These are phyloP conservation scores for Ammospiza maritima DNA, from an alignment of 2,797 vertebrate species.

Conservation along the genomic window DNA sequence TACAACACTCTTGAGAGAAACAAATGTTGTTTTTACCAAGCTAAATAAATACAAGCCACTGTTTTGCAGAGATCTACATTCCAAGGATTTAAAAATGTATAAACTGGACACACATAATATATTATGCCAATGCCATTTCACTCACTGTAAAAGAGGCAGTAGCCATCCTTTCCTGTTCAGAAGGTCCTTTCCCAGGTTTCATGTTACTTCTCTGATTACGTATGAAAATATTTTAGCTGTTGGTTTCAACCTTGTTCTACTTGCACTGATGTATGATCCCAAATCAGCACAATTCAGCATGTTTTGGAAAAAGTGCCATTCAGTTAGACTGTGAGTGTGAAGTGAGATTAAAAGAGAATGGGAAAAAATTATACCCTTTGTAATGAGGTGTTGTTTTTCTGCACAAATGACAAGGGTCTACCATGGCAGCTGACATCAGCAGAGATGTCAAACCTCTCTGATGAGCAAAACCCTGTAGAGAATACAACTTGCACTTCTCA, in stretches of 20 bases:
- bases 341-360: neutral
- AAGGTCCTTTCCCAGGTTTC: neutral
- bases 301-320: neutral
- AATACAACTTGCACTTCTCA: neutral
- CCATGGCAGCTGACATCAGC: conserved; percentile 1
- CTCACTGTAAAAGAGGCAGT: neutral
- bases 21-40: neutral
- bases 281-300: neutral
- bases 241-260: neutral
- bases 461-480: neutral
- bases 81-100: neutral
- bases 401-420: neutral
- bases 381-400: conserved; percentile 4
- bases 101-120: neutral
- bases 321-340: neutral
- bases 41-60: neutral
- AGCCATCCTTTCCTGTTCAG: neutral
- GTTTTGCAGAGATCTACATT: neutral
- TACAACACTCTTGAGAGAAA: neutral
- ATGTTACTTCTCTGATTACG: neutral
- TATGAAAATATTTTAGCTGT: conserved; percentile 14
- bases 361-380: neutral
- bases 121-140: neutral
- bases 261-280: neutral
- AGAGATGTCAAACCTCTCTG: conserved; percentile 8